Base-by-base conservation (phyloP, 2,888 invertebrate genomes). In the Dugesia japonica region DNA sequence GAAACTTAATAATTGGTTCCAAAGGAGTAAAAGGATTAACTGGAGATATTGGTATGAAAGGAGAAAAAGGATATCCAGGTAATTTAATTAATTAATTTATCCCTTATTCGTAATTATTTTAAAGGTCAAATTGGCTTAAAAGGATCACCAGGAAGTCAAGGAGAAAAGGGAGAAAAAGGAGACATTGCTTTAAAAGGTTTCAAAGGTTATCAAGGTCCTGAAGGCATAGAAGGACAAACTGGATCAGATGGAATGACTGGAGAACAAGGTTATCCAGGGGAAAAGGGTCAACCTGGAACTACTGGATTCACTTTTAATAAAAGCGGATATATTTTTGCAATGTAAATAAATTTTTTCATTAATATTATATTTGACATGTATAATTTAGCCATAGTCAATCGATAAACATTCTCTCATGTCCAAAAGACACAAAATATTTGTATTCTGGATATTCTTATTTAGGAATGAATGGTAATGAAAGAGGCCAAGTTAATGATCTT, bases 371-470 rank as follows among this genome's bases (percentile, higher is more conserved):
- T 38, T 38, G 9, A 38, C 9, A 38, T 38, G 17, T 38, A 38
- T 13, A 38, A 38, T 73, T 27, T 26, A 74, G 74, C n/a, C 74
- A 74, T 33, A 74, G 74, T 71, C 74, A 74, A 42, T 23, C 33
- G 4, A 74, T 38, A 17, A 74, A n/a, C 7, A 26, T 74, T 13
- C 74, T 33, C 9, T 28, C 27, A 7, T 74, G 74, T 26, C 74
- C 74, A 9, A 56, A 4, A 17, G n/a, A 74, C 7, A 74, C 74
- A 20, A 71, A 23, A 9, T 13, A 56, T 7, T 23, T 74, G n/a
- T 74, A 33, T 28, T 42, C 42, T 71, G 74, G 74, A 23, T 74
- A 74, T 38, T 74, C 74, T 56, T 74, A 20, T 42, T 33, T 74
- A 4, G 38, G 42, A 23, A 74, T 74, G 56, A 31, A 31, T 28